A percentile compares a stretch with the other conserved stretches of the same genome.
Evolutionary conservation across 1,140 invertebrate species (phyloP).

Genomic region (Formica selysi): DNA sequence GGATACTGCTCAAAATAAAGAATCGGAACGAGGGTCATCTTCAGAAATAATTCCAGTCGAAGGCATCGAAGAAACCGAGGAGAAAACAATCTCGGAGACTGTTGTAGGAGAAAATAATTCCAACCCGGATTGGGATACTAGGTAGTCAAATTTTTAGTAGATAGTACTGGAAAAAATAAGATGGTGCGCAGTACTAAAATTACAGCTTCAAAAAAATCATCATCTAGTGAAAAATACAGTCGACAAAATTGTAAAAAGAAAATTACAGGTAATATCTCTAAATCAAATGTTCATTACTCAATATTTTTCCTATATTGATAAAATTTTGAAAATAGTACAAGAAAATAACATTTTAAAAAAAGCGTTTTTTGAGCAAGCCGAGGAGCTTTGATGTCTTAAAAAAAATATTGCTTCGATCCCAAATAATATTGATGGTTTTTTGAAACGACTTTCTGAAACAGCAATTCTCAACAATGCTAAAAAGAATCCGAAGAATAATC

Average conservation of each 20-base stretch:
- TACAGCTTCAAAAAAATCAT: neutral
- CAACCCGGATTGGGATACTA: neutral
- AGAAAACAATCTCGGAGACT: neutral
- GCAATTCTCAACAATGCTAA: neutral
- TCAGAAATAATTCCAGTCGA: neutral
- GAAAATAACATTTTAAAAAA: neutral
- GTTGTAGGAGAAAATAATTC: neutral
- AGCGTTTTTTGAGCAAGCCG: neutral
- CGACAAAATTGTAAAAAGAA: conserved; percentile 16
- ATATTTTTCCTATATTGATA: neutral
- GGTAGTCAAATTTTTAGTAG: neutral
- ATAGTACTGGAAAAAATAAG: conserved; percentile 8
- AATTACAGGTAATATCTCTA: neutral
- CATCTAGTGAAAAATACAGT: neutral
- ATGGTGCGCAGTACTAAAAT: neutral
- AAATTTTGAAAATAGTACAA: too few relatives aligned
- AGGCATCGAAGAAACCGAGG: neutral
- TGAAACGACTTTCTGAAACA: neutral
- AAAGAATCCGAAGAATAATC: neutral
- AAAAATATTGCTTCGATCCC: neutral
- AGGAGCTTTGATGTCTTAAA: neutral
- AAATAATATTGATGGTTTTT: conserved; percentile 1
- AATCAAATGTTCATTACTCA: conserved; percentile 9
- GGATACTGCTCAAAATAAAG: neutral
- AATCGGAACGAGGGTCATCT: neutral